Evolutionary conservation across 2,888 invertebrate genomes (phyloP), one percentile per base, ranked within the genome.

Genomic region (Meiosimyza decipiens): DNA sequence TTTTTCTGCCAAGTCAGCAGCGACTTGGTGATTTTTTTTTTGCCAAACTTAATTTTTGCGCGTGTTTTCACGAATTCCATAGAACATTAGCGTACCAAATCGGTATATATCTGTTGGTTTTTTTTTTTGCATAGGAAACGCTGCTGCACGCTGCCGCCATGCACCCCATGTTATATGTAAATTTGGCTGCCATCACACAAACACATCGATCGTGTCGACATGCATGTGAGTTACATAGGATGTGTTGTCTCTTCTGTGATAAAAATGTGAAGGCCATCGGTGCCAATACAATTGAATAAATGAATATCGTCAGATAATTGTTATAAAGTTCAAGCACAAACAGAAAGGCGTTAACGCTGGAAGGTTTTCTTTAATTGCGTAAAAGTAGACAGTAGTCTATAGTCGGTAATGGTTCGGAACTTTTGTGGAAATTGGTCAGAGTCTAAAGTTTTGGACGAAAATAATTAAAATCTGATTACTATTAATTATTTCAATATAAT

Each of bases 161-260:
- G 18, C 50, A 18, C 16, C 6, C 16, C 50, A 22, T 16, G 13
- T 49, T 70, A 50, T 67, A 70, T 70, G 62, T 62, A 70, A 70
- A 70, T 70, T 63, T 63, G 28, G 33, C 63, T 52, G 54, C 47
- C 59, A 7, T 49, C 50, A 28, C 28, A 69, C 50, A 49, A 67
- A 67, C 55, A 54, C 70, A 51, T 63, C 52, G 70, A 70, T 70
- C 70, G 70, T 70, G 70, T 54, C 60, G 62, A 70, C 69, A 69
- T 63, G 70, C 70, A 47, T 47, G 40, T 22, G 59, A 40, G 55
- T 55, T 54, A 15, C 67, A 40, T 9, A 55, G 49, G 55, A 57
- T 18, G 40, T 40, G 40, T 40, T 1, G 40, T 40, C 22, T 13
- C 50, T 64, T 9, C 15, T 57, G 11, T 28, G 57, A 57, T 57